Conservation (phyloP, 2,113 vertebrate genomes). For the Amblyopsis rosae region DNA sequence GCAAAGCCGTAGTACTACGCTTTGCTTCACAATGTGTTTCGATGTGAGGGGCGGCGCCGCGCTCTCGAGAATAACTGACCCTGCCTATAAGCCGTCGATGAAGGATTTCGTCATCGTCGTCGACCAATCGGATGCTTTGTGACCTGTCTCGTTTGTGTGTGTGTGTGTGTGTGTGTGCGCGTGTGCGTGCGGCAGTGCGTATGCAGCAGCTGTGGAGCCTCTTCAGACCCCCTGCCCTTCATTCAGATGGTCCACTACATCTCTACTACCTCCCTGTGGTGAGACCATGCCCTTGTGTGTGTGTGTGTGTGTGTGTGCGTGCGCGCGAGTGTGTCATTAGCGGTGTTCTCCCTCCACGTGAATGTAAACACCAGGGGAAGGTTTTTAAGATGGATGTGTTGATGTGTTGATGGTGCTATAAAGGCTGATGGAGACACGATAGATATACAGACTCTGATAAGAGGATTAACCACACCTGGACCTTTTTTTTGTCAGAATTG, state of each 20-base stretch:
- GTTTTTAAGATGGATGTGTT: no score
- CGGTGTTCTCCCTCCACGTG: background rate
- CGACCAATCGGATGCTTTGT: background rate
- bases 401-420: no score
- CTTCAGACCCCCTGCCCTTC: constrained; percentile 93
- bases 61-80: no score
- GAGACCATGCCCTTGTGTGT: constrained; percentile 57
- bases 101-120: no score
- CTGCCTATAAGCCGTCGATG: no score
- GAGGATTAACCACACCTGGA: no score
- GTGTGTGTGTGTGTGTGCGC: constrained; percentile 2
- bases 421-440: no score
- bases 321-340: background rate
- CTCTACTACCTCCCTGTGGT: constrained; percentile 98
- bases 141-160: constrained; percentile 7
- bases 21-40: no score
- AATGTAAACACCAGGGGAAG: no score
- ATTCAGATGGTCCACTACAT: constrained; percentile 99
- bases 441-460: no score
- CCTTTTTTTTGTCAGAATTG: background rate
- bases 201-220: constrained; percentile 93
- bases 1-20: no score
- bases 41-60: no score
- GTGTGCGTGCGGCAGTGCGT: constrained; percentile 82
- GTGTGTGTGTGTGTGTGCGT: background rate